Evolutionary conservation across 2,888 invertebrate genomes (phyloP), one percentile per base, ranked within the genome.

Genomic region (Brachynemurus nebulosus): DNA sequence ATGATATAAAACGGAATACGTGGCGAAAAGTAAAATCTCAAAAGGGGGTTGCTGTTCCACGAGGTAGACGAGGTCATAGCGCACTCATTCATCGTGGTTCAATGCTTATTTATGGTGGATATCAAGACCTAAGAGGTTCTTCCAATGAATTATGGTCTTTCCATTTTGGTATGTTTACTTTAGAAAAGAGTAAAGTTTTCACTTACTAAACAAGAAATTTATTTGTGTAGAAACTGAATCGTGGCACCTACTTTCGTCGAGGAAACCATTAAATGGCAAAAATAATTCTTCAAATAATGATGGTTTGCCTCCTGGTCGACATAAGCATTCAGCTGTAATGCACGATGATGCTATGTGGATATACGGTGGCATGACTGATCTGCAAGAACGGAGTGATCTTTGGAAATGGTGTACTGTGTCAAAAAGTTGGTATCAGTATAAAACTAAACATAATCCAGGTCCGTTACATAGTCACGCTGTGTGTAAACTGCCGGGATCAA

Each of bases 81-180:
- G 85, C 89, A 12, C 72, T 88, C 46, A 76, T 86, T 37, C 80
- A 84, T 57, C 72, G 76, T 48, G 81, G 82, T 51, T 73, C 78
- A 52, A 82, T 91, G 78, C 71, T 86, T 48, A 71, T 91, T 50
- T 90, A 86, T 62, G 91, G 90, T 4, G 91, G 91, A 4, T 90
- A 88, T 64, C 79, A 82, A 58, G 90, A 91, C 61, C 66, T 89
- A 48, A 70, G 80, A 44, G 90, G 90, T 6, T 88, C 89, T 35
- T 81, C 81, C 14, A 77, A 80, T 42, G 89, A 91, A 61, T 66
- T 90, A 4, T 91, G 91, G 91, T 81, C 80, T 2, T 90, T 84
- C 59, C 82, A 86, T 63, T 85, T 88, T 52, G 86, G 89, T 88
- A 64, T 65, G 64, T 53, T 12, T 16, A 36, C 2, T 36, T 35